These are phyloP conservation scores for Gouania willdenowi DNA, from an alignment of 2,797 vertebrate genomes.

Conservation along the genomic window DNA sequence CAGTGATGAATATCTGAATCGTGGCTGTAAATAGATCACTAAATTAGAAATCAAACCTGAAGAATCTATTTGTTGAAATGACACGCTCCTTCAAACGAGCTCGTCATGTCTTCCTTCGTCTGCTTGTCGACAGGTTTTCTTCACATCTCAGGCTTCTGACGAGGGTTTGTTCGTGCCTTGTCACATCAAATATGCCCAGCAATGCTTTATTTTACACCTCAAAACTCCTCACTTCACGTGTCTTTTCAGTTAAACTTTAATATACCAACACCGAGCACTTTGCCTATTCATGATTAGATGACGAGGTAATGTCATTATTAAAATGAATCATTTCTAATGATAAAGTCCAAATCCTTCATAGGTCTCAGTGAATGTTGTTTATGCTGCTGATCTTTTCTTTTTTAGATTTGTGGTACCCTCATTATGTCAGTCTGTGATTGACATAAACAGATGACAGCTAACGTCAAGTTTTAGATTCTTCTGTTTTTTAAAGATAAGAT, in stretches of 20 bases:
- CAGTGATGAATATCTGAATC: constrained; percentile 46
- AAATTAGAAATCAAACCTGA: constrained; percentile 65
- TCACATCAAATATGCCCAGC: constrained; percentile 60
- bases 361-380: constrained; percentile 66
- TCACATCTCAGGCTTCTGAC: constrained; percentile 59
- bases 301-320: too few species aligned
- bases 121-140: constrained; percentile 61
- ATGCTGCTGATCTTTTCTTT: constrained; percentile 68
- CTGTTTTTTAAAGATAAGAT: too few species aligned
- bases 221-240: neutral
- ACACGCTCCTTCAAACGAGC: constrained; percentile 66
- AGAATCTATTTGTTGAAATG: constrained; percentile 61
- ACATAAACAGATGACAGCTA: too few species aligned
- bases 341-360: constrained; percentile 40
- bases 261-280: too few species aligned
- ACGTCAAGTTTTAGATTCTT: too few species aligned
- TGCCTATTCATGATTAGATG: too few species aligned
- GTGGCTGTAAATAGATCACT: constrained; percentile 54
- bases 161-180: constrained; percentile 57
- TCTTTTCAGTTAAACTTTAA: too few species aligned
- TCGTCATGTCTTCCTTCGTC: constrained; percentile 33
- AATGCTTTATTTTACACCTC: constrained; percentile 39
- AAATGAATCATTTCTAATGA: too few species aligned
- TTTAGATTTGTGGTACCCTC: constrained; percentile 72
- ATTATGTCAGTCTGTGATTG: constrained; percentile 82